These are phyloP conservation scores for Urophycis tenuis DNA, from an alignment of 2,797 vertebrate species.

Conservation along the genomic window DNA sequence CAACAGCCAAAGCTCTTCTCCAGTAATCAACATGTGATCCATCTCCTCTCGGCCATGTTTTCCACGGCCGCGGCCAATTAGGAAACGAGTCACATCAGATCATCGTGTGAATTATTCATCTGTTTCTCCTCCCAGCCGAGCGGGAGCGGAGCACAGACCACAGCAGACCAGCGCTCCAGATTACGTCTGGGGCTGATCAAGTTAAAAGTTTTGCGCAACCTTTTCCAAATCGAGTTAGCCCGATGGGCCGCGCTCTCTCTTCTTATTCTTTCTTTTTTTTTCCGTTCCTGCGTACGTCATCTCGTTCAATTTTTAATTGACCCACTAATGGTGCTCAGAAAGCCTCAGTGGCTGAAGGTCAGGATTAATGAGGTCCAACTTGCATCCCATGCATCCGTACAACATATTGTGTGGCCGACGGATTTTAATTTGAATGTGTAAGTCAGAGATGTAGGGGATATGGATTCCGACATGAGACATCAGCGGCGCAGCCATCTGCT, in stretches of 20 bases:
- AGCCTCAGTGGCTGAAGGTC: background rate
- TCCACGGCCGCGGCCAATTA: background rate
- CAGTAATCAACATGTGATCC: background rate
- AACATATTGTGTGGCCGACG: background rate
- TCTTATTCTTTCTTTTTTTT: background rate
- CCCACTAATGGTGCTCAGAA: background rate
- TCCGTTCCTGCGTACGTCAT: background rate
- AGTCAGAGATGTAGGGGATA: background rate
- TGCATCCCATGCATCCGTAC: background rate
- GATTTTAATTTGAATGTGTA: background rate
- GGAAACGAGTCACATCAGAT: background rate
- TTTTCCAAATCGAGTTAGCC: background rate
- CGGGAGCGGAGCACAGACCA: no score
- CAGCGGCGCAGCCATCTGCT: conserved; percentile 32
- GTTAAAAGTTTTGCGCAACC: background rate
- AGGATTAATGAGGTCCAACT: background rate
- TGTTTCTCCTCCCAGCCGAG: background rate
- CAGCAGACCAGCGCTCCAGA: background rate
- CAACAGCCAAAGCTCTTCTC: background rate
- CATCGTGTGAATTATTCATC: background rate
- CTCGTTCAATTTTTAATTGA: background rate
- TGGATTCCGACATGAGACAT: conserved; percentile 13
- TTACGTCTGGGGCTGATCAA: background rate
- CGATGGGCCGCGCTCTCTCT: no score
- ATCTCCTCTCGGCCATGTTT: background rate